Base-by-base conservation (phyloP, 2,797 vertebrate genomes). In the Eulemur coronatus region DNA sequence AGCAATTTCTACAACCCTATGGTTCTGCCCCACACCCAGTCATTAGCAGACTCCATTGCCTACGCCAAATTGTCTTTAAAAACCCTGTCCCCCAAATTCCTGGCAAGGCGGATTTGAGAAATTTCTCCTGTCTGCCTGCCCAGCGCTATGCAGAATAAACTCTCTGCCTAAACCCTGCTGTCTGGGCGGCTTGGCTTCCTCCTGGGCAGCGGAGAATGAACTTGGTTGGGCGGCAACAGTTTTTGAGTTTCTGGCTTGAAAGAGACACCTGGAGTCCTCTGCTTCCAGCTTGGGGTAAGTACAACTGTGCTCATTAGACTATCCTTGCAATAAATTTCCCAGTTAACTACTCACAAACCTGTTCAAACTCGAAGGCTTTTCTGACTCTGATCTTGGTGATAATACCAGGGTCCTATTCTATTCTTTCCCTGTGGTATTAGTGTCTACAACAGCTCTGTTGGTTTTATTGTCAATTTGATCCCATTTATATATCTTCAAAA, bases 401-500 rank as follows among this genome's bases (percentile, higher is more conserved):
- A 35, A 69, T 46, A 17, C 20, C 24, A 81, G 14, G 20, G 5
- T 24, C 72, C 73, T 35, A 26, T 28, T 75, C 28, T 75, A 30
- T 30, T 46, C 7, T 70, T 57, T 91, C 26, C 59, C 28, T 82
- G 30, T 55, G 57, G 52, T 20, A 52, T 63, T 41, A 65, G 18
- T 69, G 24, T 43, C 79, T 92, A 63, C 26, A 41, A 5, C 2
- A 86, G 33, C 15, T 91, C 43, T 35, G 1, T 7, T 85, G 26
- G 26, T 22, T 75, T 89, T 70, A 57, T n/a, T 2, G 2, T 52
- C 33, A 43, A 48, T 73, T 95, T 93, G 7, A 85, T 86, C 28
- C 50, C 8, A n/a, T 92, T 95, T 92, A 76, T n/a, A 41, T 14
- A 50, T n/a, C 46, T 93, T 69, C n/a, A 33, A 30, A 97, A 70